phyloP scores from a whole-genome alignment of 2,113 vertebrate species.

The Oncorhynchus clarkii region DNA sequence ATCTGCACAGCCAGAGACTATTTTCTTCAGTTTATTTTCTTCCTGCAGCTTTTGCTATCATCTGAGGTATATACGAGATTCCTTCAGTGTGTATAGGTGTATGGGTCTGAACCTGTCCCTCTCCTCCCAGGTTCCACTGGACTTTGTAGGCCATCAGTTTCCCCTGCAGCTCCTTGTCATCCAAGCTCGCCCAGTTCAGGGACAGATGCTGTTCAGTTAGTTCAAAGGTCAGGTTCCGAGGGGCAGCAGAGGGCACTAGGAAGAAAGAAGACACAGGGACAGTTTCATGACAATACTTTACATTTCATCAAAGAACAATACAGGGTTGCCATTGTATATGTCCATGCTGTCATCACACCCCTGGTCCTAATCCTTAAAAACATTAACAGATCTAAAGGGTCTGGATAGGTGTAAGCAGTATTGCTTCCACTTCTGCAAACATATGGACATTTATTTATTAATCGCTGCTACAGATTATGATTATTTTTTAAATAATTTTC shows the following conservation, averaged over 20 bases:
- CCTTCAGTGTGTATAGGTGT: not conserved
- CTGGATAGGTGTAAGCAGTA: too few relatives aligned
- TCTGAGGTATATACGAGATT: too few relatives aligned
- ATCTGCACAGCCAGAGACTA: too few relatives aligned
- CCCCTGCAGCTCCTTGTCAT: conserved; percentile 77
- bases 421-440: too few relatives aligned
- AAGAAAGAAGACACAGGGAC: conserved; percentile 30
- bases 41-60: too few relatives aligned
- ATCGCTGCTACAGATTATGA: too few relatives aligned
- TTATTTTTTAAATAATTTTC: too few relatives aligned
- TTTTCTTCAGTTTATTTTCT: too few relatives aligned
- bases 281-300: too few relatives aligned
- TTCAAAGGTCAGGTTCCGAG: conserved; percentile 86
- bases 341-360: not conserved
- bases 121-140: conserved; percentile 88
- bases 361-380: too few relatives aligned
- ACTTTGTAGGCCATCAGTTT: conserved; percentile 85
- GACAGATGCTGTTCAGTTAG: conserved; percentile 81
- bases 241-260: conserved; percentile 82
- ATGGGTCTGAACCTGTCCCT: conserved; percentile 80
- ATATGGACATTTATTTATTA: too few relatives aligned
- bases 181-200: conserved; percentile 83
- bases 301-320: too few relatives aligned
- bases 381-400: not conserved
- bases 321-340: not conserved